Evolutionary conservation across 2,113 vertebrate species (phyloP).

Genomic region (Vimba vimba): DNA sequence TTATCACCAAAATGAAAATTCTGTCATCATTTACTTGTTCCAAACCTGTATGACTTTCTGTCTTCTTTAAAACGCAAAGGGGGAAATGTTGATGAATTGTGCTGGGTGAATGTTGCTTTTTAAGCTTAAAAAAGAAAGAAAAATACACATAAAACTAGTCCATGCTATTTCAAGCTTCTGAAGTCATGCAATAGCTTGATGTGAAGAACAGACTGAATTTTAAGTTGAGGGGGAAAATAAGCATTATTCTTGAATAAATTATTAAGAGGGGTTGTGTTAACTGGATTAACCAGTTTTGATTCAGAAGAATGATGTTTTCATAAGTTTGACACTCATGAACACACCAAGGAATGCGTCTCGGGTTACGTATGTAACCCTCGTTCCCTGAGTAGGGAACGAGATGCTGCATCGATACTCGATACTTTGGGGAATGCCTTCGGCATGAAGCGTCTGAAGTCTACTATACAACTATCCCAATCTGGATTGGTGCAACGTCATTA

Average conservation of each 20-base stretch:
- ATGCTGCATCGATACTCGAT: too few relatives aligned
- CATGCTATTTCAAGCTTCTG: background rate
- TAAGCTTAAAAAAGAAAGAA: background rate
- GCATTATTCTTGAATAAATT: background rate
- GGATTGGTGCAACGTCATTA: too few relatives aligned
- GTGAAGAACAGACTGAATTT: background rate
- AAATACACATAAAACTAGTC: background rate
- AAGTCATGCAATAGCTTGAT: background rate
- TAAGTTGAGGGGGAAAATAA: background rate
- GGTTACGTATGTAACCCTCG: too few relatives aligned
- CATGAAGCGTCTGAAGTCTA: too few relatives aligned
- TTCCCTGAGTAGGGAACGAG: too few relatives aligned
- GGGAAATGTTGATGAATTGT: background rate
- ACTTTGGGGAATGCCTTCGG: too few relatives aligned
- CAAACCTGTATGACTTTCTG: background rate
- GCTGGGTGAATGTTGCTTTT: background rate
- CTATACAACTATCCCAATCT: too few relatives aligned
- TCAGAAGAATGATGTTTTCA: background rate
- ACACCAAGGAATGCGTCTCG: background rate
- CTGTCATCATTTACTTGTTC: background rate
- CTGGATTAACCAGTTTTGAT: background rate
- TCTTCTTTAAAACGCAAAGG: background rate
- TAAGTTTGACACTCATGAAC: background rate
- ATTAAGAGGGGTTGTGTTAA: background rate
- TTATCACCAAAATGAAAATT: background rate